Conservation (phyloP, 1,140 invertebrate species). For the Calliphora vicina region DNA sequence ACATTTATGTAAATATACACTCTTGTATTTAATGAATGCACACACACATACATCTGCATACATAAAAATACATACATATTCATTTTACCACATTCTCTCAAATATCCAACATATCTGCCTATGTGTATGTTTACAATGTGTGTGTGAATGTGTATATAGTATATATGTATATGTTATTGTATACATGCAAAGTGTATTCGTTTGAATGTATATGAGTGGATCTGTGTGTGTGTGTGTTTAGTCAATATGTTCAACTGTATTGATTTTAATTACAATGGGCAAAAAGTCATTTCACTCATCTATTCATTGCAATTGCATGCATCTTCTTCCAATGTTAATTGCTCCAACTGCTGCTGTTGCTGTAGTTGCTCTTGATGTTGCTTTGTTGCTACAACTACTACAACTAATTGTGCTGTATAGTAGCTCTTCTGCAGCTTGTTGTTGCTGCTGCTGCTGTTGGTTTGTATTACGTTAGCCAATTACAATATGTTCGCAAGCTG, state of each 20-base stretch:
- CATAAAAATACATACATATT: neutral
- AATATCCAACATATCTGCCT: neutral
- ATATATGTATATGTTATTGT: neutral
- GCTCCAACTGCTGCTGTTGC: neutral
- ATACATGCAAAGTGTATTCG: neutral
- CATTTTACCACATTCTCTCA: neutral
- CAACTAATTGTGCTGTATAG: no score
- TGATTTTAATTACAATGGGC: conserved; percentile 30
- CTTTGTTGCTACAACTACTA: neutral
- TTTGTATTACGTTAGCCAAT: conserved; percentile 20
- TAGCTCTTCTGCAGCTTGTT: neutral
- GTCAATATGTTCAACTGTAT: neutral
- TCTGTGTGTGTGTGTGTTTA: no score
- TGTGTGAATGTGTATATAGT: neutral
- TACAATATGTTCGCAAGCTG: conserved; percentile 19
- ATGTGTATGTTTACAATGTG: no score
- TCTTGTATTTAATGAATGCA: no score
- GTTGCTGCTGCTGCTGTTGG: conserved; percentile 2
- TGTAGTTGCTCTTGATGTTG: neutral
- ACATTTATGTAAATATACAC: no score
- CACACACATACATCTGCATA: neutral
- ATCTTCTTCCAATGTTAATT: conserved; percentile 23
- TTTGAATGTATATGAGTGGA: neutral
- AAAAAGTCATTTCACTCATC: conserved; percentile 22
- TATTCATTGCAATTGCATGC: conserved; percentile 10